Evolutionary conservation across 2,888 invertebrate species (phyloP).

Genomic region (Pandemis corylana): DNA sequence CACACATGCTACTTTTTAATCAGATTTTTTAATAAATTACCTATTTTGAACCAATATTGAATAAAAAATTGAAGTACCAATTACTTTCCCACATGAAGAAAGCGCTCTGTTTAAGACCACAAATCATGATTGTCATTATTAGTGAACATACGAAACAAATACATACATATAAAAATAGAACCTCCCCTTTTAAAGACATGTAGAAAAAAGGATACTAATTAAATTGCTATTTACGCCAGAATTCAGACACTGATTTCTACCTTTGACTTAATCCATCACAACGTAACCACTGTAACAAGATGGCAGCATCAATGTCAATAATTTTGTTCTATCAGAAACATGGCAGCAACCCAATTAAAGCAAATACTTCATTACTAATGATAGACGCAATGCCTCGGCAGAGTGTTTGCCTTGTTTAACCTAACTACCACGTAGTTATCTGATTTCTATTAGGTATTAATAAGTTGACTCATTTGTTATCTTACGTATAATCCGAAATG

Average conservation of each 20-base stretch:
- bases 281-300: not conserved
- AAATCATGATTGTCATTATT: no score
- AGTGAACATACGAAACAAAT: no score
- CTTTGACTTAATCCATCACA: not conserved
- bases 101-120: no score
- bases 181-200: no score
- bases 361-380: constrained; percentile 1
- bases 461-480: constrained; percentile 17
- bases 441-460: constrained; percentile 1
- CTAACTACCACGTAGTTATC: not conserved
- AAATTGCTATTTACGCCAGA: not conserved
- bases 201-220: no score
- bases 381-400: not conserved
- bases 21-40: no score
- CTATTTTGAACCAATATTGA: no score
- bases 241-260: not conserved
- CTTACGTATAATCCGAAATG: constrained; percentile 3
- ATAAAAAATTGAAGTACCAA: no score
- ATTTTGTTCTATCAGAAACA: not conserved
- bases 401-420: not conserved
- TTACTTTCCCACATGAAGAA: no score
- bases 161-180: no score
- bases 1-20: no score
- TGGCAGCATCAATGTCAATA: not conserved
- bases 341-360: not conserved